Evolutionary conservation across 1,140 invertebrate species (phyloP), one percentile per base, ranked within the genome.

Genomic region (Meloidogyne exigua): DNA sequence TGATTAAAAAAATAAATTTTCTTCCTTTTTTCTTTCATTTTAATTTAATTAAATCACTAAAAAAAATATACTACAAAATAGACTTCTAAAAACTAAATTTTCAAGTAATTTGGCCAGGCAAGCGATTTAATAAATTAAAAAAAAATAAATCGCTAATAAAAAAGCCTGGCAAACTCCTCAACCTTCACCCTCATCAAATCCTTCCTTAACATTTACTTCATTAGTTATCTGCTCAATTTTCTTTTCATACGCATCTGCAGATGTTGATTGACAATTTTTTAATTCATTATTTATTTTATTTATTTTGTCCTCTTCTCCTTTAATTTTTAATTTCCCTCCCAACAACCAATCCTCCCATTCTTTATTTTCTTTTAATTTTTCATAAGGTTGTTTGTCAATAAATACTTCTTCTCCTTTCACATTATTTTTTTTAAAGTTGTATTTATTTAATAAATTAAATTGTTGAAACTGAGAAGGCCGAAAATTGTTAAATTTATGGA

Each of bases 141-240:
- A 32, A 57, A 57, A n/a, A 49, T 18, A n/a, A 57, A 57, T 32
- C 28, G 28, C 28, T 3, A 32, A 7, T 3, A 32, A 3, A 32
- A 32, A 3, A 3, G 28, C 28, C 28, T 32, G 28, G 28, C 7
- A 3, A 32, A 32, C n/a, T n/a, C 0, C 15, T 57, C 49, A 57
- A 57, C 49, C 49, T 57, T 57, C 49, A n/a, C 49, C 49, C n/a
- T 57, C 49, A 57, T 57, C 49, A 57, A 57, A 57, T 57, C 49
- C 49, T 57, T 57, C 13, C 49, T 57, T 57, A n/a, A 57, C 18
- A 57, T 57, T 57, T 57, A 57, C 18, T n/a, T 57, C 2, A 4
- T n/a, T 57, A 7, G 9, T 57, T 57, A 57, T 57, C 49, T 57
- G 49, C 49, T 57, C 49, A 57, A n/a, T 57, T 57, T 57, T 57